phyloP scores from a whole-genome alignment of 35 echinoderm and acorn worm species.

The Patiria miniata region DNA sequence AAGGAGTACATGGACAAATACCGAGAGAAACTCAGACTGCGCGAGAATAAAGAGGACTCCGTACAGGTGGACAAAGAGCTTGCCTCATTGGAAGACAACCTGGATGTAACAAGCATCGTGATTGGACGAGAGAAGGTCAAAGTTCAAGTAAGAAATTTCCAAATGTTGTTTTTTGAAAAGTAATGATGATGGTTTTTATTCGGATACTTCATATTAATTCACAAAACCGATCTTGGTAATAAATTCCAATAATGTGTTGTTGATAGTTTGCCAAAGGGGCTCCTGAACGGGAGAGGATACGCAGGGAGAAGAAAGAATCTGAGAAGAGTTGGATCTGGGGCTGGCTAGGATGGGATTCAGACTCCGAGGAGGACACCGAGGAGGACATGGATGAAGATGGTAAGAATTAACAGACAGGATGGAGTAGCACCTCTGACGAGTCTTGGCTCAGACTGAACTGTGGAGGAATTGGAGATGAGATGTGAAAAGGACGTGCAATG shows the following conservation, averaged over 20 bases:
- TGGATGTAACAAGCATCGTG: constrained; percentile 91
- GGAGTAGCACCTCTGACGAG: too few species aligned
- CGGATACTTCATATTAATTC: too few species aligned
- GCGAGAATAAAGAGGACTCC: constrained; percentile 48
- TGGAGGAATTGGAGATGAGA: too few species aligned
- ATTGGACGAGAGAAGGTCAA: constrained; percentile 91
- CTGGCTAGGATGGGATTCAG: constrained; percentile 61
- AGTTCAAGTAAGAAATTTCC: constrained; percentile 55
- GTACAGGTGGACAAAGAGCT: constrained; percentile 60
- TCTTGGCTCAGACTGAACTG: too few species aligned
- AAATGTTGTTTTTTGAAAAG: too few species aligned
- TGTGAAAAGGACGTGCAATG: too few species aligned
- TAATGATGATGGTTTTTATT: too few species aligned
- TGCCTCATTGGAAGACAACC: constrained; percentile 57
- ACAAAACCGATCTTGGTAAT: too few species aligned
- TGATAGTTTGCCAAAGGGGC: constrained; percentile 80
- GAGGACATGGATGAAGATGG: constrained; percentile 58
- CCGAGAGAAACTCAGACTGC: constrained; percentile 64
- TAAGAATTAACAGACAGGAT: too few species aligned
- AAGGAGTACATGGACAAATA: constrained; percentile 72
- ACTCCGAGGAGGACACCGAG: constrained; percentile 63
- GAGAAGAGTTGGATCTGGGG: constrained; percentile 76
- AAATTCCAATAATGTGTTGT: too few species aligned
- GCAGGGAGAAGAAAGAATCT: constrained; percentile 59
- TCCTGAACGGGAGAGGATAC: constrained; percentile 77